Evolutionary conservation across 1,140 invertebrate species (phyloP), one percentile per base, ranked within the genome.

Genomic region (Heliothis subflexa): DNA sequence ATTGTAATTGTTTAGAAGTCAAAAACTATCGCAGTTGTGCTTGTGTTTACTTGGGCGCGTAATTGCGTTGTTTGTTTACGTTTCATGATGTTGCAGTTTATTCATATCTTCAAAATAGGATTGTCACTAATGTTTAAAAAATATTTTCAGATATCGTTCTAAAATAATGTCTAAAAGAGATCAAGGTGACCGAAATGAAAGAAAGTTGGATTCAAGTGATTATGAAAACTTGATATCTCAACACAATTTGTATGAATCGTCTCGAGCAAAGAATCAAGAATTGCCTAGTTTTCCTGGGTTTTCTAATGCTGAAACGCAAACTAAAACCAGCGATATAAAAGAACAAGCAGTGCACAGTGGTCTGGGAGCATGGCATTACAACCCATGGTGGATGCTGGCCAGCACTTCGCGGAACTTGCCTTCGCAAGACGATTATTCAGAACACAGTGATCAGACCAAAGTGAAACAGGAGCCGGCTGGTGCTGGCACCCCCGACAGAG

Each of bases 321-420:
- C 94, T 72, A 95, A 95, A 83, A 77, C 87, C 62, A 91, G 89
- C 85, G 92, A 93, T 78, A 83, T 94, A 66, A 91, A 93, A 79
- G 84, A 84, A 28, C 91, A 94, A 72, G 73, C 82, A 4, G 84
- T 88, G 9, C 93, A 95, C 71, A 76, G 91, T 28, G 91, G 91
- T 12, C 71, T 95, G 62, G 91, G 93, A 12, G 85, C 93, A 21
- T 95, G 94, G 94, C 94, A 95, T 71, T 95, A 95, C 70, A 95
- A 95, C 75, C 94, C 94, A n/a, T 95, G 94, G 94, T 95, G 94
- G 94, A 95, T 95, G 94, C 86, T 95, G 4, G 94, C 94, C 3
- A 90, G 94, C 71, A 95, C 94, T 3, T 95, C 94, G 7, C 81
- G 93, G 62, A 90, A 84, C 79, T 85, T 89, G 13, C 91, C 92